phyloP scores from a whole-genome alignment of 2,113 vertebrate species.

The Phodopus roborovskii region DNA sequence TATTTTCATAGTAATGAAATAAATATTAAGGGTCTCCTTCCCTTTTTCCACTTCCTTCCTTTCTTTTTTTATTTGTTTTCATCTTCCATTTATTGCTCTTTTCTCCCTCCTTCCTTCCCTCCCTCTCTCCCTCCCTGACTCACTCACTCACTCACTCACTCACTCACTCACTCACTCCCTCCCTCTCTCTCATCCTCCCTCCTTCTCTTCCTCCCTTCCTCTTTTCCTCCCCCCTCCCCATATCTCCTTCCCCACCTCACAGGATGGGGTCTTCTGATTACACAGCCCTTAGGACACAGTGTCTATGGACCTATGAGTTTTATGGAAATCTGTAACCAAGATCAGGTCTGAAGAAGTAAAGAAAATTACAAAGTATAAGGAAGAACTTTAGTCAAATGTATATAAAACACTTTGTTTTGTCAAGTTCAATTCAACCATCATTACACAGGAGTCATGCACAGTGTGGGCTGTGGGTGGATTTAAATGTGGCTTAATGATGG shows the following conservation, averaged over 20 bases:
- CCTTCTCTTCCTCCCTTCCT: fast-evolving
- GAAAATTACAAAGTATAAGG: background rate
- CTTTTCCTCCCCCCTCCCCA: fast-evolving
- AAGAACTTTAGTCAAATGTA: background rate
- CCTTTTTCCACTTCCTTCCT: fast-evolving
- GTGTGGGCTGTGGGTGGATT: background rate
- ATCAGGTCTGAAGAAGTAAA: background rate
- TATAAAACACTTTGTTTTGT: background rate
- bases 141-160: no score
- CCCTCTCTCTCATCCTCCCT: background rate
- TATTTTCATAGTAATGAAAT: background rate
- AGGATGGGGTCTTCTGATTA: background rate
- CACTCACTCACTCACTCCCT: no score
- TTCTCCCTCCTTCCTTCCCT: fast-evolving
- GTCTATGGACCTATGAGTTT: background rate
- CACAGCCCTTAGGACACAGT: background rate
- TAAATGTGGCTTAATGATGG: background rate
- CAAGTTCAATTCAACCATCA: background rate
- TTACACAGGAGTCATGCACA: background rate
- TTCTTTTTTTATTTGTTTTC: fast-evolving
- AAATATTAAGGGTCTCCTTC: background rate
- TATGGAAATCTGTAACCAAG: background rate
- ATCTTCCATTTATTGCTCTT: fast-evolving
- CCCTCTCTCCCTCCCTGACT: background rate
- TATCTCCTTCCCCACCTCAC: background rate